Percentiles rank a stretch among this genome's conserved stretches.
phyloP scores from a whole-genome alignment of 2,888 invertebrate genomes.

The Drosophila mimetica region DNA sequence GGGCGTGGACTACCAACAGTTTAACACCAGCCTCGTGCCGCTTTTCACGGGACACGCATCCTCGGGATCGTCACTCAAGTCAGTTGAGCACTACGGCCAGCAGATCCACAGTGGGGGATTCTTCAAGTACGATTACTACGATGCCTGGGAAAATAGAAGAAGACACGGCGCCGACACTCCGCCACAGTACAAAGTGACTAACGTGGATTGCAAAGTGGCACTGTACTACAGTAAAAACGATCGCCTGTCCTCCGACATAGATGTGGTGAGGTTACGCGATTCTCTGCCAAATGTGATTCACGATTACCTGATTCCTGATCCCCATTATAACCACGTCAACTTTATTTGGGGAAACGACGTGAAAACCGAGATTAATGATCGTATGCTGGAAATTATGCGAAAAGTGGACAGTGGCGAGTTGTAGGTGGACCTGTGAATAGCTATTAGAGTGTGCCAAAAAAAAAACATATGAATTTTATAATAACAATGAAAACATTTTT shows the following conservation, averaged over 20 bases:
- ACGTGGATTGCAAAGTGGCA: slow-evolving; percentile 84
- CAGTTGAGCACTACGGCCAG: slow-evolving; percentile 86
- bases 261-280: slow-evolving; percentile 59
- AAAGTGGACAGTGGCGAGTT: slow-evolving; percentile 54
- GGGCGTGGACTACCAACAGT: slow-evolving; percentile 83
- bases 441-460: not conserved
- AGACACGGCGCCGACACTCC: slow-evolving; percentile 47
- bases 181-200: slow-evolving; percentile 85
- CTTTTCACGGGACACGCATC: slow-evolving; percentile 87
- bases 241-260: slow-evolving; percentile 84
- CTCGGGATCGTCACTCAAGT: slow-evolving; percentile 85
- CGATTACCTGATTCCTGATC: slow-evolving; percentile 46
- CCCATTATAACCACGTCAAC: slow-evolving; percentile 56
- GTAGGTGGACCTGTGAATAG: slow-evolving; percentile 1
- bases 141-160: slow-evolving; percentile 55
- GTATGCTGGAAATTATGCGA: slow-evolving; percentile 51
- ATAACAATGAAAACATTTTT: not conserved
- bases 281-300: slow-evolving; percentile 70
- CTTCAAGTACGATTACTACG: slow-evolving; percentile 85
- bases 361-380: slow-evolving; percentile 45
- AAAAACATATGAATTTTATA: not conserved
- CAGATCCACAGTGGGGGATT: slow-evolving; percentile 75
- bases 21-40: slow-evolving; percentile 85
- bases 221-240: slow-evolving; percentile 61
- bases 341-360: slow-evolving; percentile 50